Conservation (phyloP, 2,888 invertebrate species). For the Ischnus inquisitorius region DNA sequence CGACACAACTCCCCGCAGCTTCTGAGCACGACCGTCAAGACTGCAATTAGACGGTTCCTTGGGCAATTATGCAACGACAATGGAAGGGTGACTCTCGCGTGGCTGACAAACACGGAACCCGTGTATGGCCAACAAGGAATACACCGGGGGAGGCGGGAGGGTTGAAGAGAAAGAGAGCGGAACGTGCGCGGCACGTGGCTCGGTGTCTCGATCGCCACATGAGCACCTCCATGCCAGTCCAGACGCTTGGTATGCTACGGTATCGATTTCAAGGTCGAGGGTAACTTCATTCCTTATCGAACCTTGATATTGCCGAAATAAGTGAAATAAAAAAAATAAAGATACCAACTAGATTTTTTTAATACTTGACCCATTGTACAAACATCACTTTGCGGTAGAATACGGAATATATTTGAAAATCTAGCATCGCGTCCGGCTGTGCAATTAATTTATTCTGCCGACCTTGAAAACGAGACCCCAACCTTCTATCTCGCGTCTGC, state of each 20-base stretch:
- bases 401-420: neutral
- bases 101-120: constrained; percentile 69
- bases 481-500: constrained; percentile 13
- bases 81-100: constrained; percentile 64
- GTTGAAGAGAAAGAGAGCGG: neutral
- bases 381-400: neutral
- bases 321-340: neutral
- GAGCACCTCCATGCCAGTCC: constrained; percentile 14
- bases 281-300: constrained; percentile 19
- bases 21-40: constrained; percentile 15
- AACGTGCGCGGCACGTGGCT: constrained; percentile 21
- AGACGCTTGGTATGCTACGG: neutral
- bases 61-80: constrained; percentile 66
- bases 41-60: constrained; percentile 68
- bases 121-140: constrained; percentile 55
- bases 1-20: constrained; percentile 27
- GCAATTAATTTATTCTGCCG: constrained; percentile 11
- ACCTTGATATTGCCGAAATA: neutral
- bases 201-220: constrained; percentile 15
- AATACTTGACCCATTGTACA: neutral
- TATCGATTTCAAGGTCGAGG: constrained; percentile 32
- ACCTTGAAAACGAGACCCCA: neutral
- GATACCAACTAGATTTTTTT: neutral
- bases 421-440: neutral
- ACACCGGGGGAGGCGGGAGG: constrained; percentile 61